Conservation (phyloP, 2,888 invertebrate genomes). For the Coremacera marginata region DNA sequence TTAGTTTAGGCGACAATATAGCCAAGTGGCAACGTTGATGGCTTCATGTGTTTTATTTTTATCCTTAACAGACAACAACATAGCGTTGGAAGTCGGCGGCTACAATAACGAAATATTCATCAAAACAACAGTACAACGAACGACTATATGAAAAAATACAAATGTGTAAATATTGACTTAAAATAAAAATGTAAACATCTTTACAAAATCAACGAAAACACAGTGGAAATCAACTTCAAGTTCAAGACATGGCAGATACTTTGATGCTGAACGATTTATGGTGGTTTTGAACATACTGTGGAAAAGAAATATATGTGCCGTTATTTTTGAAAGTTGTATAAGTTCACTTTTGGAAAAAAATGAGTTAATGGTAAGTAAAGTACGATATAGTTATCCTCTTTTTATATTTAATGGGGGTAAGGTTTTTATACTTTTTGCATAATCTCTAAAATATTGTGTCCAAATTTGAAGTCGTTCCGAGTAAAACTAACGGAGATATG, state of each 20-base stretch:
- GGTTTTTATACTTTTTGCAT: no score
- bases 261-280: background rate
- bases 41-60: slow-evolving; percentile 3
- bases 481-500: no score
- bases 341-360: no score
- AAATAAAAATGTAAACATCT: background rate
- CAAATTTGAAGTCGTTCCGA: no score
- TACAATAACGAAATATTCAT: slow-evolving; percentile 34
- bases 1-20: slow-evolving; percentile 22
- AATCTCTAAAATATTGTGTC: no score
- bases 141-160: background rate
- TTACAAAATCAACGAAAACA: background rate
- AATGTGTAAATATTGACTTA: no score
- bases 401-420: no score
- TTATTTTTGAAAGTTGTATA: no score
- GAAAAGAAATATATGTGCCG: background rate
- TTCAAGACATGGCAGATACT: background rate
- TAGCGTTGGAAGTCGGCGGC: background rate
- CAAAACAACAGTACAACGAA: background rate
- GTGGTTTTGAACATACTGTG: no score
- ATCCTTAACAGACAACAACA: background rate
- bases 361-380: no score
- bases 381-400: no score
- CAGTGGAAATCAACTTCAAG: background rate
- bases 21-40: slow-evolving; percentile 5